These are phyloP conservation scores for Eumerus sabulonum DNA, from an alignment of 2,888 invertebrate genomes.

Conservation along the genomic window DNA sequence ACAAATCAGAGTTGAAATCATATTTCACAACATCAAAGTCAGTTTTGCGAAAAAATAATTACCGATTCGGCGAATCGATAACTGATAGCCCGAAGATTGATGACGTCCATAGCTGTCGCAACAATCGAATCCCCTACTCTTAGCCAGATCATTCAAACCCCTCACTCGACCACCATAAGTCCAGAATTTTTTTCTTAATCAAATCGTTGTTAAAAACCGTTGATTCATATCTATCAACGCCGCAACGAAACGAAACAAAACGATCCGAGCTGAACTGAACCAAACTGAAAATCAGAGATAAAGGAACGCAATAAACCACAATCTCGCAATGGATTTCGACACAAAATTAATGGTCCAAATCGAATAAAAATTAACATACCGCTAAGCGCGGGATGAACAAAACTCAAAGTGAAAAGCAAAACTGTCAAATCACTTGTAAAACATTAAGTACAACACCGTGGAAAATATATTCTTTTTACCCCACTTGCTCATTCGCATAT, in stretches of 20 bases:
- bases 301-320: constrained; percentile 16
- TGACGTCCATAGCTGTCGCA: neutral
- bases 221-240: constrained; percentile 56
- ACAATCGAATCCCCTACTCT: too few species aligned
- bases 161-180: too few species aligned
- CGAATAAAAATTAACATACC: constrained; percentile 47
- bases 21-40: neutral
- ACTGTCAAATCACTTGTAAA: constrained; percentile 67
- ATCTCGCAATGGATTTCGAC: constrained; percentile 18
- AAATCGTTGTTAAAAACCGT: constrained; percentile 44
- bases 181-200: constrained; percentile 23
- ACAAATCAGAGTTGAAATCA: too few species aligned
- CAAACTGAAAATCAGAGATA: neutral
- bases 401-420: constrained; percentile 53
- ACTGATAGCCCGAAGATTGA: constrained; percentile 29
- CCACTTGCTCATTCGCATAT: constrained; percentile 5
- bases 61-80: constrained; percentile 14
- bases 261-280: constrained; percentile 13
- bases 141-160: too few species aligned
- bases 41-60: constrained; percentile 1
- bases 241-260: too few species aligned
- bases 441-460: constrained; percentile 50
- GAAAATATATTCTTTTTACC: constrained; percentile 14
- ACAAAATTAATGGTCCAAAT: constrained; percentile 49
- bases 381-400: constrained; percentile 16